Conservation (phyloP, 2,113 vertebrate species). For the Anhinga rufa region DNA sequence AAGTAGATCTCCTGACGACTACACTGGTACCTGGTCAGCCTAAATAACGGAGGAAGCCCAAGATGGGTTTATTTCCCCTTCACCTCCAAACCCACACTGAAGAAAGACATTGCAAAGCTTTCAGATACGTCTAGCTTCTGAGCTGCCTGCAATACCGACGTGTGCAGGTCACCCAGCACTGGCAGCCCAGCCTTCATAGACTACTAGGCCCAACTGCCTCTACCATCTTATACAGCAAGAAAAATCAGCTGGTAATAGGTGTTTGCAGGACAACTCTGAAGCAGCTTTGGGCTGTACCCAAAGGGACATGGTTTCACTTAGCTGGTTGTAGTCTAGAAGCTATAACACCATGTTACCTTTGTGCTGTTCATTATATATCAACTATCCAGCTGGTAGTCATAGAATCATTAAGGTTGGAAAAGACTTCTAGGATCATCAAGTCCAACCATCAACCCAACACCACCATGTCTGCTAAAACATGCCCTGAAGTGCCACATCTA, state of each 20-base stretch:
- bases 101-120: neutral
- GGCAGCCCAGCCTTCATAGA: neutral
- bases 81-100: neutral
- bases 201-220: neutral
- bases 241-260: neutral
- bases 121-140: neutral
- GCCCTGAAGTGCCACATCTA: no score
- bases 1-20: neutral
- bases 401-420: no score
- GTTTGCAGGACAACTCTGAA: neutral
- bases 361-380: neutral
- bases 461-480: no score
- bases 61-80: neutral
- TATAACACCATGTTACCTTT: neutral
- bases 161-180: fast-evolving
- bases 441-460: no score
- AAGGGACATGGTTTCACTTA: neutral
- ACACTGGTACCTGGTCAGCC: neutral
- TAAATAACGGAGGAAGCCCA: neutral
- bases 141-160: neutral
- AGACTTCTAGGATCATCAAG: no score
- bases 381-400: neutral
- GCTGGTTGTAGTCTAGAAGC: neutral
- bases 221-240: neutral
- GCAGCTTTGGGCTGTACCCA: neutral